phyloP scores from a whole-genome alignment of 2,888 invertebrate species.

The Drosophila algonquin region DNA sequence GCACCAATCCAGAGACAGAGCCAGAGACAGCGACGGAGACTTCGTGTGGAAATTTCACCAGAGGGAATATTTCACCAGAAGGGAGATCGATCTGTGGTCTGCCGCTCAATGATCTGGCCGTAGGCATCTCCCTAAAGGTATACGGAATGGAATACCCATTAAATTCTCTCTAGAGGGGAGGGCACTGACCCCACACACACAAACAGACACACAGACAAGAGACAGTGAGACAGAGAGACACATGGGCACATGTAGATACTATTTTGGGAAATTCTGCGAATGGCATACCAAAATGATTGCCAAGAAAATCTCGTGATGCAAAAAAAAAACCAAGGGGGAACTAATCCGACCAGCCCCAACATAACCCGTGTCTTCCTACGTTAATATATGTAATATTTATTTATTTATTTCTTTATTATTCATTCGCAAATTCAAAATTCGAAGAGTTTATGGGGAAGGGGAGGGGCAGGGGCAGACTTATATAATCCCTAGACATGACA shows the following conservation, averaged over 20 bases:
- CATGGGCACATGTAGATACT: neutral
- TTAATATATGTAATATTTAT: conserved; percentile 19
- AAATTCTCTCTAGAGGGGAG: conserved; percentile 16
- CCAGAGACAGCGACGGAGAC: neutral
- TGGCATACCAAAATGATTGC: conserved; percentile 19
- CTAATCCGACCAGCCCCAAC: conserved; percentile 20
- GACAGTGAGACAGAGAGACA: conserved; percentile 23
- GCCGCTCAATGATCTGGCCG: conserved; percentile 19
- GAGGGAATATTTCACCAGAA: conserved; percentile 7
- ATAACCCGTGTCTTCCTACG: conserved; percentile 2
- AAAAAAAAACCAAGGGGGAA: neutral
- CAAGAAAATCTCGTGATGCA: conserved; percentile 38
- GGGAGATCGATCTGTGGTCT: neutral
- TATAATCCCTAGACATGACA: conserved; percentile 20
- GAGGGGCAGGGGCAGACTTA: conserved; percentile 8
- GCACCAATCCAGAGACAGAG: conserved; percentile 22
- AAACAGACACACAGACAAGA: neutral
- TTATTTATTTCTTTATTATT: conserved; percentile 27
- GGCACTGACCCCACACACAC: conserved; percentile 61
- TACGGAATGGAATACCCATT: neutral
- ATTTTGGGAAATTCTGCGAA: conserved; percentile 29
- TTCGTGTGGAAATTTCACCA: neutral
- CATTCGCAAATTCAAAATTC: conserved; percentile 8
- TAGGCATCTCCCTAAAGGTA: conserved; percentile 19
- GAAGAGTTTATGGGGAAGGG: too few relatives aligned